Conservation (phyloP, 2,888 invertebrate genomes). For the Mythimna vitellina region DNA sequence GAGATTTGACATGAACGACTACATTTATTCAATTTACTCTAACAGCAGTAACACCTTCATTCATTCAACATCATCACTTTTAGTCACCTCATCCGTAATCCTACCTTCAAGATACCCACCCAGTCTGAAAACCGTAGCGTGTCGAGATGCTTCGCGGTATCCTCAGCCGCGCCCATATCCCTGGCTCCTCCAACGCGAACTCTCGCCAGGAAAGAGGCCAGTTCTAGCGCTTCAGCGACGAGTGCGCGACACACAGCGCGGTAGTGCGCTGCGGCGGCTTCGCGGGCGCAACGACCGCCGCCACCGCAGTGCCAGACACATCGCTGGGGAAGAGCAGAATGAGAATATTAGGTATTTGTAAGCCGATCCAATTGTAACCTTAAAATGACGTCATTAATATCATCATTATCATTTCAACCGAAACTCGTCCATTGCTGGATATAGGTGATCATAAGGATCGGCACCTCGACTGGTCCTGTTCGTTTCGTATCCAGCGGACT, state of each 20-base stretch:
- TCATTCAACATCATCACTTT: conserved; percentile 10
- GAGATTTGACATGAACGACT: not conserved
- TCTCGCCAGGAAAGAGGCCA: conserved; percentile 96
- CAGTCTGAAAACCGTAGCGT: conserved; percentile 97
- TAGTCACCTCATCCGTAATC: conserved; percentile 13
- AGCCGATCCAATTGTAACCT: not conserved
- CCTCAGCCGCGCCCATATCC: conserved; percentile 91
- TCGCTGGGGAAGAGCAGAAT: conserved; percentile 74
- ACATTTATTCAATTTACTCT: not conserved
- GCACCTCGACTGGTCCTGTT: too few species aligned
- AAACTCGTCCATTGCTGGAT: too few species aligned
- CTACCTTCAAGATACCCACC: conserved; percentile 91
- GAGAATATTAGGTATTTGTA: not conserved
- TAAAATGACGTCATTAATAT: not conserved
- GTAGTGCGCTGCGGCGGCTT: conserved; percentile 95
- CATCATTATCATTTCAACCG: too few species aligned
- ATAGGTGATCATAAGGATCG: too few species aligned
- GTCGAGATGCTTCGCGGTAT: conserved; percentile 93
- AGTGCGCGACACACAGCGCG: conserved; percentile 97
- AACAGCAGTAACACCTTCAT: not conserved
- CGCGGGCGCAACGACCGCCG: conserved; percentile 84
- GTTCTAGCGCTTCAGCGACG: conserved; percentile 97
- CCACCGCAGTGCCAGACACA: conserved; percentile 88
- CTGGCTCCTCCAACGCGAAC: conserved; percentile 93
- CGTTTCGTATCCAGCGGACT: too few species aligned